These are phyloP conservation scores for Taphrorychus bicolor DNA, from an alignment of 2,888 invertebrate genomes.

Conservation along the genomic window DNA sequence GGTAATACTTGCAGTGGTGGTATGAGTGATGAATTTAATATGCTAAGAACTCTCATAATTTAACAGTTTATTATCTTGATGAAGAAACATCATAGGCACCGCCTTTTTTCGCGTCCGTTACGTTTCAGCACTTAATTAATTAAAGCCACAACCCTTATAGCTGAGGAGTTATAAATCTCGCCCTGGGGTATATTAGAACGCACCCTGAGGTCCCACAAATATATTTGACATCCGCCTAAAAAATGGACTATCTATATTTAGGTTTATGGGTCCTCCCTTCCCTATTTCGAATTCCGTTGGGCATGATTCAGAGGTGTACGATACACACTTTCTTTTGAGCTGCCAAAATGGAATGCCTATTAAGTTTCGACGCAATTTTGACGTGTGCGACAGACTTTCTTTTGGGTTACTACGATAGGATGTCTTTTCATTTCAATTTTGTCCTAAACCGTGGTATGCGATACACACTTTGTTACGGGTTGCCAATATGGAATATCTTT, in stretches of 20 bases:
- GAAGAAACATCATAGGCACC: constrained; percentile 32
- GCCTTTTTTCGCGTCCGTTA: constrained; percentile 35
- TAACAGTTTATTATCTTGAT: constrained; percentile 33
- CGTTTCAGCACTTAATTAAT: constrained; percentile 40
- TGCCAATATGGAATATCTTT: too few species aligned
- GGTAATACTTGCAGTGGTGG: neutral
- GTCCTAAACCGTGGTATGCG: too few species aligned
- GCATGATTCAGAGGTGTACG: neutral
- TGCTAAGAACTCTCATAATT: constrained; percentile 11
- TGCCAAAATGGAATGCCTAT: neutral
- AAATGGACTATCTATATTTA: neutral
- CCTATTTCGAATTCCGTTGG: neutral
- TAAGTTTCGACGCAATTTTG: too few species aligned
- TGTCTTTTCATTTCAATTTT: too few species aligned
- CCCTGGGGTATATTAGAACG: constrained; percentile 35
- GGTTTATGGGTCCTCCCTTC: neutral
- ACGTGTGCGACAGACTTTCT: too few species aligned
- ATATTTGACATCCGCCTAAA: constrained; percentile 31
- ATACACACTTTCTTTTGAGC: neutral
- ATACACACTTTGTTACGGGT: too few species aligned
- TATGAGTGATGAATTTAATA: neutral
- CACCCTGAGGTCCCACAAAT: constrained; percentile 26
- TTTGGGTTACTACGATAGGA: too few species aligned
- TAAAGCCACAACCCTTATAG: constrained; percentile 36
- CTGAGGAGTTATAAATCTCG: constrained; percentile 35